These are phyloP conservation scores for Diabrotica virgifera DNA, from an alignment of 1,140 invertebrate species.

Conservation along the genomic window DNA sequence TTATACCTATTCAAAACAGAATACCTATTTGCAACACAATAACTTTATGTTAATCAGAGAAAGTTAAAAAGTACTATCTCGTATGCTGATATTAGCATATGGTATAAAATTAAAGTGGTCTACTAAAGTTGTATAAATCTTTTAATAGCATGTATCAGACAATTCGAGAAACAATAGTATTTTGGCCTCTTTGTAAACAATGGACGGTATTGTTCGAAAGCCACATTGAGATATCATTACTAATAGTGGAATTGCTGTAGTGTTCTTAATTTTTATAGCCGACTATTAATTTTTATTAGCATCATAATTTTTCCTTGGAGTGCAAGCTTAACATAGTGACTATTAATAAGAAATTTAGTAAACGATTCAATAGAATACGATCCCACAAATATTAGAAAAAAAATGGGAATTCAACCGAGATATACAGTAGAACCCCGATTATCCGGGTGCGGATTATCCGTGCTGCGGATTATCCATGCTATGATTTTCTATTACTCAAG, in stretches of 20 bases:
- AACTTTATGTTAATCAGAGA: constrained; percentile 8
- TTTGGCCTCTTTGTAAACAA: constrained; percentile 19
- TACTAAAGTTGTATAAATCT: background rate
- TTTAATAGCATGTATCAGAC: constrained; percentile 1
- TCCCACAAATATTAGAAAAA: no score
- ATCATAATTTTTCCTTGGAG: background rate
- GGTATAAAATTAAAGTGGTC: background rate
- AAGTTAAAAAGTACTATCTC: background rate
- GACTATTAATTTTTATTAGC: constrained; percentile 4
- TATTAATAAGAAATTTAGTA: background rate
- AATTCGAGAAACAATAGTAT: constrained; percentile 14
- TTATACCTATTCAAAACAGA: background rate
- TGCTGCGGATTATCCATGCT: no score
- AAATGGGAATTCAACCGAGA: no score
- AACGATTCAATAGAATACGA: background rate
- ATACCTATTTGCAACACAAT: background rate
- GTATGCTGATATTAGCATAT: no score
- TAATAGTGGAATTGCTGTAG: constrained; percentile 1
- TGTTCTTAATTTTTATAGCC: constrained; percentile 6
- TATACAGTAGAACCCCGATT: no score
- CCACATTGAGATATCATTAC: constrained; percentile 1
- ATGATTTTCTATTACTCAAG: no score
- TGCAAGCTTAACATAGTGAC: background rate
- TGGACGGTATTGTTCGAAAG: background rate
- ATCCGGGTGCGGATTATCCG: no score